These are phyloP conservation scores for Orthonychiurus folsomi DNA, from an alignment of 2,888 invertebrate genomes.

Conservation along the genomic window DNA sequence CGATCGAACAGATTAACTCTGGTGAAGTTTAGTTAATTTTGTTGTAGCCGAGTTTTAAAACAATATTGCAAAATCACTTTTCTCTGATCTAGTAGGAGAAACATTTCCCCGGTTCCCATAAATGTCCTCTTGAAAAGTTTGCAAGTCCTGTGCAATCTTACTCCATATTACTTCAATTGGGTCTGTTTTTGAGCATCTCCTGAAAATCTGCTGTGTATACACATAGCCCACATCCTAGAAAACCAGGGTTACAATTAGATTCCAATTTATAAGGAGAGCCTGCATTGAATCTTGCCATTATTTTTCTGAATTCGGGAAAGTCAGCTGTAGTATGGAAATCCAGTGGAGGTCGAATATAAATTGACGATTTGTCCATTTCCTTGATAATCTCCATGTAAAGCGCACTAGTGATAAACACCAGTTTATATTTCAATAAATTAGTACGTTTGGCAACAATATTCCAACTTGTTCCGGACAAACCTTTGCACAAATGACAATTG, in stretches of 20 bases:
- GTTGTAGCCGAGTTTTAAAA: too few relatives aligned
- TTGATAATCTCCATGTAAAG: conserved; percentile 17
- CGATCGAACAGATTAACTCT: too few relatives aligned
- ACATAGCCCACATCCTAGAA: background rate
- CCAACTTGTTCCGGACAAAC: too few relatives aligned
- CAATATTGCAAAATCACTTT: too few relatives aligned
- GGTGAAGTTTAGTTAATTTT: too few relatives aligned
- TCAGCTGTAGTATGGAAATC: conserved; percentile 4
- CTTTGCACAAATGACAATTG: conserved; percentile 10
- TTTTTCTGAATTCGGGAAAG: conserved; percentile 4
- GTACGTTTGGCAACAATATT: too few relatives aligned
- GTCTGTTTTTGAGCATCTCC: background rate
- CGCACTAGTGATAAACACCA: conserved; percentile 15
- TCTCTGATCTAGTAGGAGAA: too few relatives aligned
- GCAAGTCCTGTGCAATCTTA: background rate
- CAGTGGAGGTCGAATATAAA: conserved; percentile 9
- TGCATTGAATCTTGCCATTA: conserved; percentile 6
- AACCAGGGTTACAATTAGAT: background rate
- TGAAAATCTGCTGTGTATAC: background rate
- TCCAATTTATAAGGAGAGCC: background rate
- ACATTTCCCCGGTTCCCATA: too few relatives aligned
- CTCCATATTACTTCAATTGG: background rate
- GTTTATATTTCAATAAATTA: too few relatives aligned
- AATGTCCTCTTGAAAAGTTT: background rate
- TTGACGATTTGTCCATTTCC: conserved; percentile 12